Conservation (phyloP, 1,140 invertebrate species). For the Camponotus vicinus region DNA sequence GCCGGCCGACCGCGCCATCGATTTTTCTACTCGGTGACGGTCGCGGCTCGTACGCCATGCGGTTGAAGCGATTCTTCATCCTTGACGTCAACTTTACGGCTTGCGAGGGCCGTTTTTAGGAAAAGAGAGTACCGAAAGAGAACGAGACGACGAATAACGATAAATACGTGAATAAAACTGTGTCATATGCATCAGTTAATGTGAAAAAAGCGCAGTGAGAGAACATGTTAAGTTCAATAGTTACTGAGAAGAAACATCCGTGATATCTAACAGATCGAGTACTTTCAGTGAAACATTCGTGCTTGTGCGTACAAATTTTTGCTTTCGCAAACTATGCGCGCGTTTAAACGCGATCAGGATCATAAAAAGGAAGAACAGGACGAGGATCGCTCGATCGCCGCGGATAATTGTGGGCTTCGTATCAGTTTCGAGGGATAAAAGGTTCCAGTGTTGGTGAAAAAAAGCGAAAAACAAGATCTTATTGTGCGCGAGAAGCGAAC, state of each 20-base stretch:
- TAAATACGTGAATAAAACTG: not conserved
- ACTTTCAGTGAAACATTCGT: not conserved
- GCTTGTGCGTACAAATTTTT: constrained; percentile 3
- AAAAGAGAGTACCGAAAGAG: not conserved
- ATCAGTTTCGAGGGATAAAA: not conserved
- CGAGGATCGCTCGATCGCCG: not conserved
- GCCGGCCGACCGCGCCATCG: constrained; percentile 29
- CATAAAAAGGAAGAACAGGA: not conserved
- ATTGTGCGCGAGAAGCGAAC: not conserved
- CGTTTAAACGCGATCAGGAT: not conserved
- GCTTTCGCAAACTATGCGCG: constrained; percentile 19
- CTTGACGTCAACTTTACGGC: not conserved
- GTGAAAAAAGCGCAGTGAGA: not conserved
- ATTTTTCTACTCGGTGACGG: constrained; percentile 5
- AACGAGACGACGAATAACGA: not conserved
- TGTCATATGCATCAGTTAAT: no score
- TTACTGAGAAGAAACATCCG: not conserved
- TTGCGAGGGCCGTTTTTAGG: not conserved
- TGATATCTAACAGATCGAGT: not conserved
- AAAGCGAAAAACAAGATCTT: not conserved
- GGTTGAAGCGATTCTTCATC: not conserved
- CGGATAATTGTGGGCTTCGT: not conserved
- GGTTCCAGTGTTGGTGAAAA: not conserved
- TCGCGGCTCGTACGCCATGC: not conserved
- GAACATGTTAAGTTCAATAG: not conserved